Conservation (phyloP, 1,140 invertebrate genomes). For the Pseudomyrmex flavicornis region DNA sequence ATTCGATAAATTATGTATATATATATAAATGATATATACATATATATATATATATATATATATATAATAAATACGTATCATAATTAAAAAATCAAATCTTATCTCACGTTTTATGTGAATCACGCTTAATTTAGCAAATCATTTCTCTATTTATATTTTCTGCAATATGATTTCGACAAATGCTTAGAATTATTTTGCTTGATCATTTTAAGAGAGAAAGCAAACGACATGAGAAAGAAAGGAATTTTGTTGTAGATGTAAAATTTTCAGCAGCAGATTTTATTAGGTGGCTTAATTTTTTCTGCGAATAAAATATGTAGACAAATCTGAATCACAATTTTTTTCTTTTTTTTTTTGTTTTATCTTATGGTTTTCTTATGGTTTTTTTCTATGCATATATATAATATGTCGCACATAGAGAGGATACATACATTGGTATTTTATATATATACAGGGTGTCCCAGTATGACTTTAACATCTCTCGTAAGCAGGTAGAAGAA, state of each 20-base stretch:
- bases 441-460: too few species aligned
- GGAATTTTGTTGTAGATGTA: constrained; percentile 21
- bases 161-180: constrained; percentile 28
- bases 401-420: neutral
- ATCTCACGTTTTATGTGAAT: constrained; percentile 49
- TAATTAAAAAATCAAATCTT: constrained; percentile 40
- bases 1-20: constrained; percentile 22
- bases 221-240: constrained; percentile 6
- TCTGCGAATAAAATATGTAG: neutral
- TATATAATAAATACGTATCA: neutral
- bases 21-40: constrained; percentile 22
- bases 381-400: neutral
- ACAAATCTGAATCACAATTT: neutral
- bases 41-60: constrained; percentile 2
- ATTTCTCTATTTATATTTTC: constrained; percentile 45
- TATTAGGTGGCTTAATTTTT: constrained; percentile 35
- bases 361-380: neutral
- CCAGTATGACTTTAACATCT: too few species aligned
- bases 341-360: neutral
- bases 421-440: neutral
- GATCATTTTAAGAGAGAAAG: constrained; percentile 16
- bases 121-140: constrained; percentile 41
- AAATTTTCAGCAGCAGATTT: constrained; percentile 41
- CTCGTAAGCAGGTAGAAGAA: too few species aligned
- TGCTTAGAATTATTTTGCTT: constrained; percentile 54